Evolutionary conservation across 2,797 vertebrate species (phyloP).

Genomic region (Cryptoprocta ferox): DNA sequence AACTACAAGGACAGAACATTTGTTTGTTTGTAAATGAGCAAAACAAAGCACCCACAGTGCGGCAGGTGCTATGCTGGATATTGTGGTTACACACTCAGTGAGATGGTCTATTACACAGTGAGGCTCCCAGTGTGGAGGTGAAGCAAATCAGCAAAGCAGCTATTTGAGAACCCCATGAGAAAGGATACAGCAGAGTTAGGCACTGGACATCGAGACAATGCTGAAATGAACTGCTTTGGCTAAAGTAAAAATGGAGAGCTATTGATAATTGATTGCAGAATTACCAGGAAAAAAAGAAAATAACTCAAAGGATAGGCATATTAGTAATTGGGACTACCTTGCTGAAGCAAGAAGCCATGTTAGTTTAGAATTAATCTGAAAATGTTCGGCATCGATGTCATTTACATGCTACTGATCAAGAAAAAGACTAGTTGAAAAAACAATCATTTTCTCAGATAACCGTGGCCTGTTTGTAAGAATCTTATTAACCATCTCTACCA

Average conservation of each 20-base stretch:
- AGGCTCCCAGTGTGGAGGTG: not conserved
- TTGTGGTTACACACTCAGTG: not conserved
- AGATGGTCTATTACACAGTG: not conserved
- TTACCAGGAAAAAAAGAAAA: not conserved
- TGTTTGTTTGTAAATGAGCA: not conserved
- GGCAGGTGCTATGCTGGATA: not conserved
- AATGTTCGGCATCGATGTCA: not conserved
- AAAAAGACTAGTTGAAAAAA: not conserved
- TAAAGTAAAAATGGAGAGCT: not conserved
- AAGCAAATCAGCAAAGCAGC: not conserved
- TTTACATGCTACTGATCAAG: not conserved
- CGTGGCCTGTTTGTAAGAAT: not conserved
- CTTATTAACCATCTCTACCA: not conserved
- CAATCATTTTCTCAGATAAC: not conserved
- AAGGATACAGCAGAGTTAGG: not conserved
- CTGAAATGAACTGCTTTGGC: not conserved
- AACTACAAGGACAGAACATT: not conserved
- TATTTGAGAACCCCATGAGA: not conserved
- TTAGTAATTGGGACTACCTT: not conserved
- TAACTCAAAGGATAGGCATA: not conserved
- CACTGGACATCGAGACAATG: not conserved
- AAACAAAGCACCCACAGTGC: not conserved
- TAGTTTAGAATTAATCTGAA: not conserved
- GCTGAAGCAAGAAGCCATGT: not conserved
- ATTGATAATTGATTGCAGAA: not conserved